Conservation (phyloP, 2,797 vertebrate species). For the Darevskia mixta region DNA sequence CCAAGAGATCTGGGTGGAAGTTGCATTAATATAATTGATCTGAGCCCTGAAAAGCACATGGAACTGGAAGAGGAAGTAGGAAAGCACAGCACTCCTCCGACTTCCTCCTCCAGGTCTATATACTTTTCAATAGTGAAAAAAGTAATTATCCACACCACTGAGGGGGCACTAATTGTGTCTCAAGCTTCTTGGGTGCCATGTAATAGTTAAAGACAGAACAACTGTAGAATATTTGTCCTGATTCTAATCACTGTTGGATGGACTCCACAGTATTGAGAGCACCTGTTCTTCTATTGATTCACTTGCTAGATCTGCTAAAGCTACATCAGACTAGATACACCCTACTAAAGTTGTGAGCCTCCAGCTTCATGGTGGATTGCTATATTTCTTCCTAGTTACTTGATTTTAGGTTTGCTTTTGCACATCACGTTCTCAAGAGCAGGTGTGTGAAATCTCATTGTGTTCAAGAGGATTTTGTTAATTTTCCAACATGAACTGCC, state of each 20-base stretch:
- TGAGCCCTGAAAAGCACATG: too few species aligned
- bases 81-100: too few species aligned
- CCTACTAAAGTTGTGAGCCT: neutral
- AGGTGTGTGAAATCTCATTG: neutral
- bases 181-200: too few species aligned
- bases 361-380: neutral
- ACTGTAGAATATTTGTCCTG: neutral
- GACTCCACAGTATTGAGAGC: neutral
- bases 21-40: too few species aligned
- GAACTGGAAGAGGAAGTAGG: too few species aligned
- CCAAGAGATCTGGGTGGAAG: too few species aligned
- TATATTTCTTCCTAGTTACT: neutral
- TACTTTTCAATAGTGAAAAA: too few species aligned
- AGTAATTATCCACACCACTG: too few species aligned
- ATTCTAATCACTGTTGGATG: neutral
- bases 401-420: neutral
- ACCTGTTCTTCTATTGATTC: neutral
- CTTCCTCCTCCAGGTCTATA: too few species aligned
- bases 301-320: neutral
- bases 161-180: too few species aligned
- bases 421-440: neutral
- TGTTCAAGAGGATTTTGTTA: neutral
- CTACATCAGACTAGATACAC: neutral
- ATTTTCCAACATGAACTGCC: neutral
- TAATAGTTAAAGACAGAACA: too few species aligned